phyloP scores from a whole-genome alignment of 2,797 vertebrate genomes.

The Staurois parvus region DNA sequence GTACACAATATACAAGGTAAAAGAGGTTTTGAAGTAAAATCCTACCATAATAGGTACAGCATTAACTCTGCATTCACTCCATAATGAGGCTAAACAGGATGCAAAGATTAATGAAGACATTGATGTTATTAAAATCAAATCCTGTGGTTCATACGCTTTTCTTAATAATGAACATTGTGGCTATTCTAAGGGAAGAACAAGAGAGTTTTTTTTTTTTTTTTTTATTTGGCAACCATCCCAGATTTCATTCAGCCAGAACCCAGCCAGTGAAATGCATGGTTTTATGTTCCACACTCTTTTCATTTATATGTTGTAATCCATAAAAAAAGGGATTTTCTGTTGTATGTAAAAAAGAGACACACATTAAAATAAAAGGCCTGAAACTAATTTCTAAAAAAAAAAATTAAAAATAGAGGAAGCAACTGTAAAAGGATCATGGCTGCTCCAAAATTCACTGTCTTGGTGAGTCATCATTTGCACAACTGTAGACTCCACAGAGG shows the following conservation, averaged over 20 bases:
- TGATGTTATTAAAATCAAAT: conserved; percentile 95
- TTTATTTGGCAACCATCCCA: conserved; percentile 95
- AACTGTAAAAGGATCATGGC: background rate
- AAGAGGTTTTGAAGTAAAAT: conserved; percentile 75
- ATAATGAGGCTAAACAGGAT: conserved; percentile 84
- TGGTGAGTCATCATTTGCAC: background rate
- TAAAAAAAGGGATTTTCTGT: conserved; percentile 63
- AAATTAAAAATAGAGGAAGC: background rate
- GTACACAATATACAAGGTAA: conserved; percentile 73
- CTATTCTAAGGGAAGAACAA: conserved; percentile 89
- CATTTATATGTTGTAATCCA: conserved; percentile 77
- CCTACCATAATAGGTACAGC: conserved; percentile 76
- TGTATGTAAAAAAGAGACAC: conserved; percentile 63
- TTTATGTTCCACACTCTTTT: conserved; percentile 83
- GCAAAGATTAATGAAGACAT: conserved; percentile 89
- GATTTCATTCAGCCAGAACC: conserved; percentile 97
- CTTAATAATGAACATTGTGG: conserved; percentile 91
- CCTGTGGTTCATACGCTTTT: conserved; percentile 86
- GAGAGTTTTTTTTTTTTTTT: conserved; percentile 80
- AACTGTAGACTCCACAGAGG: background rate
- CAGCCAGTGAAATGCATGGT: conserved; percentile 86
- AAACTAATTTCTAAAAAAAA: background rate
- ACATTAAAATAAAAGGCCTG: conserved; percentile 25
- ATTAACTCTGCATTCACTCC: conserved; percentile 81
- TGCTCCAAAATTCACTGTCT: background rate